phyloP scores from a whole-genome alignment of 1,140 invertebrate species.

The Nautilus pompilius region DNA sequence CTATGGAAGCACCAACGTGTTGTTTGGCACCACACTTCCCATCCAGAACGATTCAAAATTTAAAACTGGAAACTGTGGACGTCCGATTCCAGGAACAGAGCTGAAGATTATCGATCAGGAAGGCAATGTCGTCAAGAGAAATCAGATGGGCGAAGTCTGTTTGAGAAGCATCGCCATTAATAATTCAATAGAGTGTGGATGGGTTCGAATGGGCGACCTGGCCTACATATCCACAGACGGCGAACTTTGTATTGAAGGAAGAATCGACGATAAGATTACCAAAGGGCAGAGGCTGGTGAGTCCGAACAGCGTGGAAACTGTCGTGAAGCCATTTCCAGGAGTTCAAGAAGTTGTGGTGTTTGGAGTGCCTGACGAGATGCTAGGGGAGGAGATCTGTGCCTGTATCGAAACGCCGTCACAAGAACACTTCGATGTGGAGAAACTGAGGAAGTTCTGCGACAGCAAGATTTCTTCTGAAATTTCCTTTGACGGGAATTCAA shows the following conservation, averaged over 20 bases:
- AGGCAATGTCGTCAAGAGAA: not conserved
- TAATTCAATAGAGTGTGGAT: not conserved
- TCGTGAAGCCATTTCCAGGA: not conserved
- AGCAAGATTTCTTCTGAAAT: not conserved
- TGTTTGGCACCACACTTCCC: not conserved
- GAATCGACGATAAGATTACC: conserved; percentile 5
- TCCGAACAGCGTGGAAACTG: conserved; percentile 1
- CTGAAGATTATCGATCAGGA: conserved; percentile 5
- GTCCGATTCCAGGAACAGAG: not conserved
- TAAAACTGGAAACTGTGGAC: not conserved
- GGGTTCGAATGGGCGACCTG: conserved; percentile 4
- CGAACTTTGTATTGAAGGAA: not conserved
- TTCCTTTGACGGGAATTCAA: not conserved
- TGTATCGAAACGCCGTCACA: not conserved
- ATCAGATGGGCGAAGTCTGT: conserved; percentile 1
- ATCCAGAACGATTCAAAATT: not conserved
- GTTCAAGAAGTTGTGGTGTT: conserved; percentile 5
- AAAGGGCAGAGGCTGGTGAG: not conserved
- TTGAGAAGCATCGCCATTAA: not conserved
- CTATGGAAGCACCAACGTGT: not conserved
- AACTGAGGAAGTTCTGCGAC: not conserved
- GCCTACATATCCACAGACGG: conserved; percentile 1
- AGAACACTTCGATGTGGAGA: not conserved
- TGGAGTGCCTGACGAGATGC: conserved; percentile 1
- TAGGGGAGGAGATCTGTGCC: conserved; percentile 7